Conservation (phyloP, 2,797 vertebrate species). For the Gobionotothen gibberifrons region DNA sequence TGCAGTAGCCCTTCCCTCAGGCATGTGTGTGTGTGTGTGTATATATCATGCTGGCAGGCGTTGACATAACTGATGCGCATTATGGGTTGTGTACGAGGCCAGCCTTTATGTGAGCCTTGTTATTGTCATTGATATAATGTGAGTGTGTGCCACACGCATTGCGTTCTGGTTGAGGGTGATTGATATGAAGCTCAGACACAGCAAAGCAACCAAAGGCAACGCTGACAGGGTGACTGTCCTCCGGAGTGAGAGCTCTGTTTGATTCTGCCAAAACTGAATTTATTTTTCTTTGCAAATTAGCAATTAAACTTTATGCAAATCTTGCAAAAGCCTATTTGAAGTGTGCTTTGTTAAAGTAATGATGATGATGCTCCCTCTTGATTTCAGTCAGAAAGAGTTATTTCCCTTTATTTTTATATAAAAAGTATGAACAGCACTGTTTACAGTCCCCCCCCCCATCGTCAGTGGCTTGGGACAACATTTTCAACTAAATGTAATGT, state of each 20-base stretch:
- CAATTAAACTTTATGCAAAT: background rate
- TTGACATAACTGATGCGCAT: conserved; percentile 84
- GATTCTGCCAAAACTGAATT: background rate
- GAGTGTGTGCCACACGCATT: conserved; percentile 72
- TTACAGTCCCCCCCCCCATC: too few species aligned
- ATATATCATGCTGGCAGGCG: conserved; percentile 80
- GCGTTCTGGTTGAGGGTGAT: conserved; percentile 77
- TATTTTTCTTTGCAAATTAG: background rate
- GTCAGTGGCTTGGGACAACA: too few species aligned
- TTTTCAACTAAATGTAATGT: too few species aligned
- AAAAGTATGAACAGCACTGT: too few species aligned
- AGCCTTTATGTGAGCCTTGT: conserved; percentile 48
- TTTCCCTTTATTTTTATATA: background rate
- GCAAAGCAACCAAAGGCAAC: background rate
- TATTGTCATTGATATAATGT: conserved; percentile 84
- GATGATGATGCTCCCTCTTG: background rate
- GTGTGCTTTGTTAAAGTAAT: background rate
- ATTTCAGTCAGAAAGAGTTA: background rate
- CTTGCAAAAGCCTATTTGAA: background rate
- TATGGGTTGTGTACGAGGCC: conserved; percentile 41
- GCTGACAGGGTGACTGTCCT: background rate
- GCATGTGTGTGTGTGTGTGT: conserved; percentile 54
- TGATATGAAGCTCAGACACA: conserved; percentile 58
- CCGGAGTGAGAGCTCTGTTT: background rate
- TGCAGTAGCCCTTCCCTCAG: conserved; percentile 53